These are phyloP conservation scores for Gordius sp. DNA, from an alignment of 2,888 invertebrate species.

Conservation along the genomic window DNA sequence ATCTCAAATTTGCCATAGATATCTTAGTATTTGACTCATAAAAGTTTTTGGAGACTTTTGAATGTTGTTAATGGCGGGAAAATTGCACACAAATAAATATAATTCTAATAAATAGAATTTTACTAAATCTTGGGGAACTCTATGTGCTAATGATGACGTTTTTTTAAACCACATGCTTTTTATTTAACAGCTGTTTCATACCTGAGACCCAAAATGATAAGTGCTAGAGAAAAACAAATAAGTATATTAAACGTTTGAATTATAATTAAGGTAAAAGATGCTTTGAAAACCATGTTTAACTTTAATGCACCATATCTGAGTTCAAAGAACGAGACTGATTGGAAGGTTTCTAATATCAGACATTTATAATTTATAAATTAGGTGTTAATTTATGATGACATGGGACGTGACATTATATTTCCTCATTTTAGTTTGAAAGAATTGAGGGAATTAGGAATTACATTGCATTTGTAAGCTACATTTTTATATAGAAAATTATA, in stretches of 20 bases:
- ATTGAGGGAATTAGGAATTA: slow-evolving; percentile 73
- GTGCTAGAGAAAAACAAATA: slow-evolving; percentile 10
- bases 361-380: not conserved
- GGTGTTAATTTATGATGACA: slow-evolving; percentile 9
- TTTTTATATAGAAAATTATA: slow-evolving; percentile 16
- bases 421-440: slow-evolving; percentile 83
- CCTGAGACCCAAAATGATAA: not conserved
- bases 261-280: not conserved
- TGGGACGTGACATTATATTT: slow-evolving; percentile 86
- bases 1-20: no score
- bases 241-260: not conserved
- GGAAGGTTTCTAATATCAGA: slow-evolving; percentile 1
- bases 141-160: no score
- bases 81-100: no score
- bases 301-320: not conserved
- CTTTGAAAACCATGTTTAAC: slow-evolving; percentile 8
- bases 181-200: no score
- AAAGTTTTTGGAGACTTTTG: no score
- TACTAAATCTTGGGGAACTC: no score
- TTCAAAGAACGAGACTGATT: not conserved
- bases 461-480: slow-evolving; percentile 59
- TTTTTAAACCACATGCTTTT: no score
- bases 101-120: no score
- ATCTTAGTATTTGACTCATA: no score
- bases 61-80: no score